A percentile compares a stretch with the other conserved stretches of the same genome.
phyloP scores from a whole-genome alignment of 2,797 vertebrate species.

The Mallotus villosus region DNA sequence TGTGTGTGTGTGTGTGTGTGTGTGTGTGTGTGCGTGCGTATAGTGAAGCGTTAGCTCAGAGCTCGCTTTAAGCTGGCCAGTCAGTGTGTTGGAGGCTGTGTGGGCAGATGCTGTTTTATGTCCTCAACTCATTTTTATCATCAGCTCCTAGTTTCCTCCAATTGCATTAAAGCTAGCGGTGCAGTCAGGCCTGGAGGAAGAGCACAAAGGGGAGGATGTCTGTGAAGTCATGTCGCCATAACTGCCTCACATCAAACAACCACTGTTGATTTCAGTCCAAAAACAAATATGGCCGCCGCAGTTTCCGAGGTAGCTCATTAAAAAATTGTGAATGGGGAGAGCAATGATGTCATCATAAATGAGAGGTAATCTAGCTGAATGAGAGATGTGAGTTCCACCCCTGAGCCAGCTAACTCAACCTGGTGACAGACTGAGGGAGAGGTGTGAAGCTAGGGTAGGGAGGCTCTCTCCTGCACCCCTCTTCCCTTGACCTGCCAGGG shows the following conservation, averaged over 20 bases:
- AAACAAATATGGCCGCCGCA: not conserved
- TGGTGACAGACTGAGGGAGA: conserved; percentile 1
- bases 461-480: conserved; percentile 12
- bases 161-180: not conserved
- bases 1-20: not conserved
- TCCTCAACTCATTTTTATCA: not conserved
- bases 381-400: not conserved
- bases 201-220: not conserved
- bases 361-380: conserved; percentile 2
- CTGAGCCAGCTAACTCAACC: conserved; percentile 9
- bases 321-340: not conserved
- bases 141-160: not conserved
- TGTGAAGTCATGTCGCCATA: not conserved
- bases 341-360: not conserved
- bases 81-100: conserved; percentile 1
- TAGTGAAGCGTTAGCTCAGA: not conserved
- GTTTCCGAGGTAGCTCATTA: not conserved
- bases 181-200: conserved; percentile 3
- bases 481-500: too few relatives aligned
- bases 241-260: not conserved
- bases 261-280: not conserved
- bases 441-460: conserved; percentile 40
- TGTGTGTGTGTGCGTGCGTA: not conserved
- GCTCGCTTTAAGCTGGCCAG: not conserved
- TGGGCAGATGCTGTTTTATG: conserved; percentile 4